A percentile compares a stretch with the other conserved stretches of the same genome.
Evolutionary conservation across 1,140 invertebrate species (phyloP).

Genomic region (Sarcophaga bullata): DNA sequence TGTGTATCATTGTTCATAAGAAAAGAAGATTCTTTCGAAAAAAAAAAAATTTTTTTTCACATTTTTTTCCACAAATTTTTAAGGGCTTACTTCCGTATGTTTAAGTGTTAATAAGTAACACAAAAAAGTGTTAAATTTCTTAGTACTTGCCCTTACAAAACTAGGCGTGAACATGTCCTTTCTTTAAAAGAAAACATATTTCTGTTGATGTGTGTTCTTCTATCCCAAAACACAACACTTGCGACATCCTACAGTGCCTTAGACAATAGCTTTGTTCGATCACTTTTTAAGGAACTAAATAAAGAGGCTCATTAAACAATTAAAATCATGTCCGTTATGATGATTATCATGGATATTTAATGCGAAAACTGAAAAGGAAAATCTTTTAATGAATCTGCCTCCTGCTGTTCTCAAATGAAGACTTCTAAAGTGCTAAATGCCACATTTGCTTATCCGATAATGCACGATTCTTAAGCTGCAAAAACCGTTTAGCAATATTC

Average conservation of each 20-base stretch:
- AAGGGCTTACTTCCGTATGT: neutral
- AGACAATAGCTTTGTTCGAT: neutral
- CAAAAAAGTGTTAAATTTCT: neutral
- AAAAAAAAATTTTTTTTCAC: neutral
- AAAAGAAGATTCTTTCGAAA: conserved; percentile 14
- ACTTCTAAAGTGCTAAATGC: no score
- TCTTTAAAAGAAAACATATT: neutral
- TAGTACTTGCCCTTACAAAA: neutral
- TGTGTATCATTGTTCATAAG: no score
- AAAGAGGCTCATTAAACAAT: neutral
- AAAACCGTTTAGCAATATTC: no score
- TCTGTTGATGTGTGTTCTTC: neutral
- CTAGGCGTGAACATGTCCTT: conserved; percentile 31
- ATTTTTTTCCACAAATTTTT: conserved; percentile 20
- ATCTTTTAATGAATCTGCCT: neutral
- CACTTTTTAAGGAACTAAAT: neutral
- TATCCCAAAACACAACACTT: neutral
- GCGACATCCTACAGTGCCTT: neutral
- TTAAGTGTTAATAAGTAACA: neutral
- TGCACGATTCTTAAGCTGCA: no score
- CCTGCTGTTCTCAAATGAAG: neutral
- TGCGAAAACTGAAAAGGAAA: neutral
- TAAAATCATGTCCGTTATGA: neutral
- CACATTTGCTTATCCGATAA: no score
- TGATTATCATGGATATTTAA: neutral